phyloP scores from a whole-genome alignment of 2,113 vertebrate species.

The Nycticebus coucang region DNA sequence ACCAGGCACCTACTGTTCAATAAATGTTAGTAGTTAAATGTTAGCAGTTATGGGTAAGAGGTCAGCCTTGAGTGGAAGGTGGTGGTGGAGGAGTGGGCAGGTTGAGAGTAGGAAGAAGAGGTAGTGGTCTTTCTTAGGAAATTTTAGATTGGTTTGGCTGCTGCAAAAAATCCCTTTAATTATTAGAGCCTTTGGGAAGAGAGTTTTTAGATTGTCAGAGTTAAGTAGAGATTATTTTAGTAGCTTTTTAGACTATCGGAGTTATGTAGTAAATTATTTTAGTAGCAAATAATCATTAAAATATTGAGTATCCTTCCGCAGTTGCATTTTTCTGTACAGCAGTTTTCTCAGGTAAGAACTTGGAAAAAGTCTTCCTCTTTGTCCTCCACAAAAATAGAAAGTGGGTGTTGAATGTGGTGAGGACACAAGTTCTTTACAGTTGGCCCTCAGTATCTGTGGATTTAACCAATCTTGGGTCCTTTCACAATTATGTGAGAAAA shows the following conservation, averaged over 20 bases:
- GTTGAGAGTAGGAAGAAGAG: neutral
- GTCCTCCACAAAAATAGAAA: too few species aligned
- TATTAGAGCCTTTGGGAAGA: neutral
- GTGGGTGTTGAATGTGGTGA: neutral
- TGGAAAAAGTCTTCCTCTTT: neutral
- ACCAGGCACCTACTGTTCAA: neutral
- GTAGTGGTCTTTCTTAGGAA: neutral
- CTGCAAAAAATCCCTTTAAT: neutral
- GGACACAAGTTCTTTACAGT: neutral
- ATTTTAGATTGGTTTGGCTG: neutral
- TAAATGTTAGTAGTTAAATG: neutral
- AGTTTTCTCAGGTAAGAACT: conserved; percentile 8
- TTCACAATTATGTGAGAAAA: neutral
- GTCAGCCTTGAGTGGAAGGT: neutral
- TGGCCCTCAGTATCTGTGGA: neutral
- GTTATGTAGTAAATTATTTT: neutral
- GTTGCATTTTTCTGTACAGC: neutral
- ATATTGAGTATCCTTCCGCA: neutral
- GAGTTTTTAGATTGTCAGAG: neutral
- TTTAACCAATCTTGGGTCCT: neutral
- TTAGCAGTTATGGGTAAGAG: neutral
- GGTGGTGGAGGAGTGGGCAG: neutral
- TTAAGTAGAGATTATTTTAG: conserved; percentile 4
- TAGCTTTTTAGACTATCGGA: neutral
- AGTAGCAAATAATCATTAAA: conserved; percentile 6